Evolutionary conservation across 2,888 invertebrate species (phyloP), one percentile per base, ranked within the genome.

Genomic region (Pocota personata): DNA sequence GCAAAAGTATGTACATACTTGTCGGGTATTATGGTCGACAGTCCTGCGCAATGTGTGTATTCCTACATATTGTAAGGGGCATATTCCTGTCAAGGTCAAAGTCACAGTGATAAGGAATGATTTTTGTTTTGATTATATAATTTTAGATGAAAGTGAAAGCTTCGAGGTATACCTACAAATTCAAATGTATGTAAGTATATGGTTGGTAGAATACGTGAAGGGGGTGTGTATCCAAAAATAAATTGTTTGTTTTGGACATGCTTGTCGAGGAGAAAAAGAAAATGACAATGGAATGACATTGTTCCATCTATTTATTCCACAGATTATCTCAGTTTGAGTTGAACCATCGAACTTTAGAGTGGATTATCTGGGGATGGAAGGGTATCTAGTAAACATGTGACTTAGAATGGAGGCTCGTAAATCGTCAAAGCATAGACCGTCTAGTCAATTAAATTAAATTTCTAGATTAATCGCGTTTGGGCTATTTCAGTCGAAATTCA

Each of bases 201-300:
- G 3, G 4, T 40, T 2, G 3, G n/a, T 40, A 7, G 46, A 19
- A 8, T 16, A 50, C 24, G 21, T 50, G 50, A 35, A n/a, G 48
- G 64, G 64, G 57, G 72, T 66, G 48, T 76, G 58, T 67, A 58
- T 76, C 67, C 60, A 50, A 69, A 69, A 77, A 69, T 77, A 77
- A 67, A 52, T 24, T 77, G 48, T 55, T 75, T 52, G 40, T 43
- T 77, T 32, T 24, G 52, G 16, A 30, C 30, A n/a, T n/a, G n/a
- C 4, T n/a, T 14, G 21, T 16, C 6, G 19, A 1, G n/a, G 30
- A 24, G 50, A 6, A 21, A 12, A 12, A 10, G 12, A 30, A 55
- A 46, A 40, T 50, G 48, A 52, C 60, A 77, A 48, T 69, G 69
- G 52, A 32, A 77, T 69, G 60, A 60, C 69, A 77, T 69, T 69